Conservation (phyloP, 2,113 vertebrate genomes). For the Gobio gobio region DNA sequence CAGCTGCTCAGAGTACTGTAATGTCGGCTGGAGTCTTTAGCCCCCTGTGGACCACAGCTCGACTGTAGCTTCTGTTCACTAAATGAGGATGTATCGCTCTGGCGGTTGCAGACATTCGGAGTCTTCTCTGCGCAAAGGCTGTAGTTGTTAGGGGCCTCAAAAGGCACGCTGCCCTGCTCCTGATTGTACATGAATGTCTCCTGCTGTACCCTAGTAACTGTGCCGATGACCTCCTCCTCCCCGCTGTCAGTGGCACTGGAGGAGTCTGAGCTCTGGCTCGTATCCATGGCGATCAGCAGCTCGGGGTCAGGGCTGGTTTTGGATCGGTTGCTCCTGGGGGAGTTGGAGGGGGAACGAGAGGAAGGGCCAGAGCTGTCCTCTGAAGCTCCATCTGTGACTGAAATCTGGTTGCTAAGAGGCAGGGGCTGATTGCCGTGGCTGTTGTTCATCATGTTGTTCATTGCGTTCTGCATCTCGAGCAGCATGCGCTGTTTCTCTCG, state of each 20-base stretch:
- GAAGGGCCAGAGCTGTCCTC: slow-evolving; percentile 68
- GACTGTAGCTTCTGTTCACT: slow-evolving; percentile 65
- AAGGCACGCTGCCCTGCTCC: slow-evolving; percentile 74
- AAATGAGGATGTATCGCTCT: slow-evolving; percentile 70
- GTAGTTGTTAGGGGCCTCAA: slow-evolving; percentile 46
- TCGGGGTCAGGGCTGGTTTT: slow-evolving; percentile 61
- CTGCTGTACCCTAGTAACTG: slow-evolving; percentile 88
- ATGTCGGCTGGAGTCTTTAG: slow-evolving; percentile 24
- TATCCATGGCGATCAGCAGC: slow-evolving; percentile 68
- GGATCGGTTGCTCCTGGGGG: slow-evolving; percentile 55
- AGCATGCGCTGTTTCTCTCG: slow-evolving; percentile 96
- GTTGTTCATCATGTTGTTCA: slow-evolving; percentile 96
- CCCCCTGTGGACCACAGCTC: slow-evolving; percentile 63
- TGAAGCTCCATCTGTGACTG: slow-evolving; percentile 49
- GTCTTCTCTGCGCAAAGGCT: slow-evolving; percentile 57
- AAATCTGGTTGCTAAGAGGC: slow-evolving; percentile 43
- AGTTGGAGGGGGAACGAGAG: slow-evolving; percentile 64
- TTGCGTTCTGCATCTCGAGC: slow-evolving; percentile 96
- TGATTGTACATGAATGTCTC: slow-evolving; percentile 95
- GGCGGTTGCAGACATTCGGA: slow-evolving; percentile 73
- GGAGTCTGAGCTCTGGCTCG: slow-evolving; percentile 68
- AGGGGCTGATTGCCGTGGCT: slow-evolving; percentile 60
- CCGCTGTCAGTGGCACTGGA: slow-evolving; percentile 77
- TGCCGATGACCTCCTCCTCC: slow-evolving; percentile 88
- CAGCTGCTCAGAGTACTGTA: slow-evolving; percentile 66